Percentiles rank a stretch among this genome's conserved stretches.
Conservation (phyloP, 2,888 invertebrate genomes). For the Monochamus alternatus region DNA sequence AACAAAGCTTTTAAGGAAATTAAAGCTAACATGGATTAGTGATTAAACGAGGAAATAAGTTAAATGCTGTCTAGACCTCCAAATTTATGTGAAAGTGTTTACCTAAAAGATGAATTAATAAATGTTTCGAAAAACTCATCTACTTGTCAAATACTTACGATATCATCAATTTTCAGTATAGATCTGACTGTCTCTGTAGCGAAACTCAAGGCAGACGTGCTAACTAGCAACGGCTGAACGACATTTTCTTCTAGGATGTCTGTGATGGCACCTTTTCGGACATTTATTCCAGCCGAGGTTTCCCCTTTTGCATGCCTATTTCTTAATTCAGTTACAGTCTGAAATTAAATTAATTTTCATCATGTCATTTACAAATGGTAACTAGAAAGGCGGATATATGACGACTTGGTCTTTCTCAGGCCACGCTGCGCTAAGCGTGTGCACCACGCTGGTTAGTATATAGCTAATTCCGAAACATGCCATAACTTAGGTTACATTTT, state of each 20-base stretch:
- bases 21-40: conserved; percentile 33
- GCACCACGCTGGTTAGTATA: too few relatives aligned
- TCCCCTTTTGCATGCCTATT: conserved; percentile 93
- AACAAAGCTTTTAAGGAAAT: neutral
- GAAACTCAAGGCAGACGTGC: conserved; percentile 92
- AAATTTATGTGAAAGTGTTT: conserved; percentile 72
- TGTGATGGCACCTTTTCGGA: conserved; percentile 95
- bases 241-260: conserved; percentile 98
- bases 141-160: conserved; percentile 78
- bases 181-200: conserved; percentile 98
- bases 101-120: conserved; percentile 69
- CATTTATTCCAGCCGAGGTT: conserved; percentile 94
- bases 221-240: conserved; percentile 96
- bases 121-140: conserved; percentile 16
- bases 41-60: conserved; percentile 23
- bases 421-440: too few relatives aligned
- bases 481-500: too few relatives aligned
- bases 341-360: conserved; percentile 40
- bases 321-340: conserved; percentile 95
- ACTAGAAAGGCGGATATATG: too few relatives aligned
- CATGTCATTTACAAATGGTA: neutral
- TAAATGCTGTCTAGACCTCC: conserved; percentile 24
- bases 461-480: too few relatives aligned
- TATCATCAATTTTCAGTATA: conserved; percentile 99
- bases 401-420: too few relatives aligned